Evolutionary conservation across 92 coral and sea anemone species (phyloP), one percentile per base, ranked within the genome.

Genomic region (Palythoa grandis): DNA sequence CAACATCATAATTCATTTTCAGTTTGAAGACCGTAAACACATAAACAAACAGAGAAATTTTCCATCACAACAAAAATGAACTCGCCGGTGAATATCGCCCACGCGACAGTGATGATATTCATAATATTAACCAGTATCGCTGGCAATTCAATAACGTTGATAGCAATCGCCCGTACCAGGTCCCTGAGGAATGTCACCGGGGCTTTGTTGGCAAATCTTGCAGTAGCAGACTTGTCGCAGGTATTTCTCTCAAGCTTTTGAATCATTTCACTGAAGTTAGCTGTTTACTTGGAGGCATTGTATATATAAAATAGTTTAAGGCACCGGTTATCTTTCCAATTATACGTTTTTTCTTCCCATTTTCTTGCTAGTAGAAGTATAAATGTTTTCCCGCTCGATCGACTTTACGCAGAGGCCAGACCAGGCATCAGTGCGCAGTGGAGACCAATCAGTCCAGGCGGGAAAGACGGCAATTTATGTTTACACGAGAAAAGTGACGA

Each of bases 161-260:
- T 87, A 75, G 88, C 83, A 29, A 82, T 90, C 53, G 47, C 60
- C 39, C 88, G 85, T 17, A 70, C 85, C 66, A 47, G 82, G 52
- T 58, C 93, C 15, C 71, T 90, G 29, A 83, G 90, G 25, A 85
- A 90, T 43, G 90, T 71, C 10, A 90, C 90, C 5, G 91, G 91
- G 5, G 85, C 85, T 23, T 68, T 90, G 19, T 22, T 90, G 16
- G 91, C 90, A 7, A 90, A 90, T 72, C 93, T 90, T n/a, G 93
- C 93, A 15, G 65, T 83, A 7, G 93, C 90, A 2, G 93, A 90
- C 77, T 24, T 78, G 19, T 78, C 38, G 43, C 83, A 78, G 83
- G 83, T 78, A 78, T 1, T 35, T 39, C 17, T 15, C 23, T 50
- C 2, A 22, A 20, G 20, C 19, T 40, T 73, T 19, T 40, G 4